These are phyloP conservation scores for Ormyrus labotus DNA, from an alignment of 2,888 invertebrate genomes.

Conservation along the genomic window DNA sequence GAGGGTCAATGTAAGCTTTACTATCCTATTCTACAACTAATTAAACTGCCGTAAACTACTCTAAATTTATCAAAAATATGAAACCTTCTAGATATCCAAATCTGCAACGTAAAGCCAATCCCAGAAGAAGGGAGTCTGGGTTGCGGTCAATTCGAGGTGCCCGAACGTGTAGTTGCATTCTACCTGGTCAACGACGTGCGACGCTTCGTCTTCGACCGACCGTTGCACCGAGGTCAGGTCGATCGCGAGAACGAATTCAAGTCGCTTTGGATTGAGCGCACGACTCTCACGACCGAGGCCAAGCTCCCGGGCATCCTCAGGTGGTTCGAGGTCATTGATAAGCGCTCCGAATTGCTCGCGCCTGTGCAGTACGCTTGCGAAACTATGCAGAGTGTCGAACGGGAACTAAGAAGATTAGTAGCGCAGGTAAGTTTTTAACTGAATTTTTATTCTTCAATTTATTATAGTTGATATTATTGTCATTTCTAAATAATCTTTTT, in stretches of 20 bases:
- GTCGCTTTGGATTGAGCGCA: slow-evolving; percentile 96
- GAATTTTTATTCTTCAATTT: too few species aligned
- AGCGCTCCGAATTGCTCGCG: slow-evolving; percentile 85
- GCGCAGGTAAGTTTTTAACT: slow-evolving; percentile 67
- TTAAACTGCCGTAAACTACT: background rate
- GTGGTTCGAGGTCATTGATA: slow-evolving; percentile 93
- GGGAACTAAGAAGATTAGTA: slow-evolving; percentile 88
- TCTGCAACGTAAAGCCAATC: slow-evolving; percentile 94
- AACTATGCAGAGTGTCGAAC: slow-evolving; percentile 93
- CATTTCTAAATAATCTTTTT: too few species aligned
- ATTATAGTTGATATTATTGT: too few species aligned
- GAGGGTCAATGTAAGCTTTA: slow-evolving; percentile 85
- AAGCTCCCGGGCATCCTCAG: slow-evolving; percentile 93
- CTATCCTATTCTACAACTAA: too few species aligned
- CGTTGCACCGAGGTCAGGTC: slow-evolving; percentile 91
- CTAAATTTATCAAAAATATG: background rate
- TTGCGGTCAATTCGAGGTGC: slow-evolving; percentile 82
- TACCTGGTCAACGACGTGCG: slow-evolving; percentile 94
- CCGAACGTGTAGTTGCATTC: slow-evolving; percentile 91
- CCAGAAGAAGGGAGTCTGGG: slow-evolving; percentile 81
- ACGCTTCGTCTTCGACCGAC: slow-evolving; percentile 93
- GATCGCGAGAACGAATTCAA: slow-evolving; percentile 97
- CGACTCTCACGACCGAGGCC: slow-evolving; percentile 88
- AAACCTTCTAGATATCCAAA: slow-evolving; percentile 86
- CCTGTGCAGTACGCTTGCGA: slow-evolving; percentile 95